phyloP scores from a whole-genome alignment of 2,888 invertebrate species.

The Omphaloscelis lunosa region DNA sequence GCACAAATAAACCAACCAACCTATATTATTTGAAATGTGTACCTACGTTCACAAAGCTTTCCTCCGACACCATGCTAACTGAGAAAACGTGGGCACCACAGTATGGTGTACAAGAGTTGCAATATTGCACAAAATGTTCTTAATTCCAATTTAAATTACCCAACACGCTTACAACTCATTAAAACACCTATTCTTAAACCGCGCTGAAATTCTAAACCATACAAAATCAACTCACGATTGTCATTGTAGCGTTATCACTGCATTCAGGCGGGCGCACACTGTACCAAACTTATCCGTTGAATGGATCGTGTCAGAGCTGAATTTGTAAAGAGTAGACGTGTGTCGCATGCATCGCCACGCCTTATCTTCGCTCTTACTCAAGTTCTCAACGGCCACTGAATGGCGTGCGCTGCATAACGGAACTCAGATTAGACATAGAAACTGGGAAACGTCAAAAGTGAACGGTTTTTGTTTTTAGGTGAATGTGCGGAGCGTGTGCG shows the following conservation, averaged over 20 bases:
- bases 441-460: conserved; percentile 65
- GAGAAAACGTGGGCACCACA: background rate
- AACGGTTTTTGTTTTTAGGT: conserved; percentile 55
- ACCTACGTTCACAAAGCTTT: background rate
- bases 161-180: conserved; percentile 57
- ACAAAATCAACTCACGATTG: conserved; percentile 79
- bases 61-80: conserved; percentile 14
- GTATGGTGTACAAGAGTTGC: conserved; percentile 13
- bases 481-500: conserved; percentile 29
- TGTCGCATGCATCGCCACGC: conserved; percentile 84
- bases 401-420: conserved; percentile 70
- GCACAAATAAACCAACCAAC: background rate
- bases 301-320: conserved; percentile 87
- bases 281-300: conserved; percentile 87
- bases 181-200: conserved; percentile 62
- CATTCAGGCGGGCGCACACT: conserved; percentile 82
- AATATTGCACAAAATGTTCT: conserved; percentile 24
- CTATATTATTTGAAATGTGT: background rate
- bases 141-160: conserved; percentile 41
- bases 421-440: conserved; percentile 74
- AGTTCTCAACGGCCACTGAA: conserved; percentile 79
- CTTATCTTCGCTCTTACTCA: conserved; percentile 85
- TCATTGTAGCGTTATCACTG: conserved; percentile 85
- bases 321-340: conserved; percentile 90
- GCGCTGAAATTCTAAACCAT: conserved; percentile 60